Base-by-base conservation (phyloP, 2,113 vertebrate genomes). In the Saguinus midas region DNA sequence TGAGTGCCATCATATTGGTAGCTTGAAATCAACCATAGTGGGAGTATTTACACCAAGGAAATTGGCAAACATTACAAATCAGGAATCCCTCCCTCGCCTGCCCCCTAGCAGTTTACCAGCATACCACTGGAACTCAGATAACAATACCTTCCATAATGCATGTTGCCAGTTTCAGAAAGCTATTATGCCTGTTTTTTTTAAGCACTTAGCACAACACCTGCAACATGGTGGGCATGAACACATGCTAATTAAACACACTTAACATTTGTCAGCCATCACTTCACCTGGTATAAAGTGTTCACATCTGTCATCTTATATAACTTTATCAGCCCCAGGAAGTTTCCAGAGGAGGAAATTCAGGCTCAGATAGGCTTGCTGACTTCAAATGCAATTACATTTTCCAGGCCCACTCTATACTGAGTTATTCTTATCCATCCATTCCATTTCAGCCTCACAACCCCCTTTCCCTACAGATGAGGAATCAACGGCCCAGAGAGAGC, bases 311-410 rank as follows among this genome's bases (percentile, higher is more conserved):
- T 57, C 83, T 83, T 55, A n/a, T 17, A 4, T 27, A 91, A 66
- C 40, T 82, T 90, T 58, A 79, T 68, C n/a, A 94, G 32, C 35
- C 17, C 52, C 88, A 78, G 79, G 91, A 85, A 73, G 37, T 78
- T 57, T 93, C 58, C 43, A 64, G 17, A 76, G 73, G 72, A 86
- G 23, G 73, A 95, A 93, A 87, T 68, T 50, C 86, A 37, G 61
- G 61, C 18, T 90, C 66, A 75, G 21, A 64, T 8, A 73, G 40
- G 45, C 52, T 43, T 18, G 32, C 48, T 81, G 76, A 81, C 76
- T 87, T 94, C 73, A 52, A 48, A 87, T 45, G 78, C 88, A 93
- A n/a, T 91, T 68, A 55, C 23, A 68, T n/a, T 55, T 87, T 61
- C 21, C 40, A 75, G 91, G 43, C 45, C 78, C 82, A 48, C 40